phyloP scores from a whole-genome alignment of 2,113 vertebrate genomes.

The Bubo scandiacus region DNA sequence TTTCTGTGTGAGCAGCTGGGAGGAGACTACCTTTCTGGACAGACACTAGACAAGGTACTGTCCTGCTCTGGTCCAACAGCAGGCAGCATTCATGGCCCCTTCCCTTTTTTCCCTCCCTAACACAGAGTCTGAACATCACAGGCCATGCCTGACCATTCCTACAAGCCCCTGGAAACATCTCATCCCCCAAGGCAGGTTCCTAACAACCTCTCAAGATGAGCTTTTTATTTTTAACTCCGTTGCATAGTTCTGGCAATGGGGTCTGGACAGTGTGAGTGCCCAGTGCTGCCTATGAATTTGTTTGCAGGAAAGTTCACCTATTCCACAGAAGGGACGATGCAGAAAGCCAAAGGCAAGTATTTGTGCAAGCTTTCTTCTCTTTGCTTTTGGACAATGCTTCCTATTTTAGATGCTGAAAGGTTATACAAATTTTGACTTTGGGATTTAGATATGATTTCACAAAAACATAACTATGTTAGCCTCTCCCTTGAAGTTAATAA shows the following conservation, averaged over 20 bases:
- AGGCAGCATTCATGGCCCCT: rapidly evolving
- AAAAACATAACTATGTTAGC: background rate
- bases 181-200: background rate
- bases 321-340: background rate
- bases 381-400: background rate
- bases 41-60: background rate
- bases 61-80: background rate
- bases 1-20: background rate
- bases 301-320: background rate
- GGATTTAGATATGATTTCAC: background rate
- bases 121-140: background rate
- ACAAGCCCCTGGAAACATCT: background rate
- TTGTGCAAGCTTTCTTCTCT: background rate
- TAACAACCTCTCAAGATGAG: background rate
- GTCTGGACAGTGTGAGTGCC: background rate
- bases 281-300: background rate
- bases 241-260: background rate
- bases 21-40: background rate
- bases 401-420: background rate
- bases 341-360: background rate
- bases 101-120: background rate
- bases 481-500: background rate
- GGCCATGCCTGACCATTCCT: background rate
- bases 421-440: background rate
- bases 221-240: background rate